Base-by-base conservation (phyloP, 2,797 vertebrate species). In the Crypturellus tataupa region DNA sequence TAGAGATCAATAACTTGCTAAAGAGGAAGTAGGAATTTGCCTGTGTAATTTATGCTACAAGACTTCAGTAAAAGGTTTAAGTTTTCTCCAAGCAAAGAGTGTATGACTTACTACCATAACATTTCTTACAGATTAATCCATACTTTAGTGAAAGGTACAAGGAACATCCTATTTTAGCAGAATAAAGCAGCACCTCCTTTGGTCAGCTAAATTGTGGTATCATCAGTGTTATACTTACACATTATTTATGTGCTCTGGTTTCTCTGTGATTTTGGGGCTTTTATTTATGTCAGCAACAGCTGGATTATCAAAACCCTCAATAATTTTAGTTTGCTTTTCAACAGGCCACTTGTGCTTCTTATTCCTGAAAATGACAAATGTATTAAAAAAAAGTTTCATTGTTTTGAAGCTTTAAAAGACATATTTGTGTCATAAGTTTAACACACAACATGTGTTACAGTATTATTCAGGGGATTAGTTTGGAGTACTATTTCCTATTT, bases 321-420 rank as follows among this genome's bases (percentile, higher is more conserved):
- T 2, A 15, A 53, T 14, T 65, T 80, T 67, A 51, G 31, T 14
- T 31, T 0, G 12, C 10, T 81, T 39, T 33, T 56, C 80, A 24
- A 72, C 1, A 31, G 64, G 51, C 51, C 18, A 6, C 15, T 64
- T 12, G 33, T 70, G 39, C 9, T 15, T 1, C 3, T 53, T 6
- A 31, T 81, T 93, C 84, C 95, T 94, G 86, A 80, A 94, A 97
- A 96, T 65, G 25, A 70, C 47, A 83, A 71, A 25, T 12, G 76
- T 53, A 85, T 64, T 39, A 64, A 92, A 81, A 63, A 77, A 58
- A 67, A 20, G 11, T 6, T 9, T 59, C 17, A 6, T 69, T 67
- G 0, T 15, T 92, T 73, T 65, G 27, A 51, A 31, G 21, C 20
- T 88, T 73, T 63, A 37, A 59, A 53, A 93, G 63, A 19, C 65